Percentiles rank a stretch among this genome's conserved stretches.
Conservation (phyloP, 1,140 invertebrate genomes). For the Drosophila pandora region DNA sequence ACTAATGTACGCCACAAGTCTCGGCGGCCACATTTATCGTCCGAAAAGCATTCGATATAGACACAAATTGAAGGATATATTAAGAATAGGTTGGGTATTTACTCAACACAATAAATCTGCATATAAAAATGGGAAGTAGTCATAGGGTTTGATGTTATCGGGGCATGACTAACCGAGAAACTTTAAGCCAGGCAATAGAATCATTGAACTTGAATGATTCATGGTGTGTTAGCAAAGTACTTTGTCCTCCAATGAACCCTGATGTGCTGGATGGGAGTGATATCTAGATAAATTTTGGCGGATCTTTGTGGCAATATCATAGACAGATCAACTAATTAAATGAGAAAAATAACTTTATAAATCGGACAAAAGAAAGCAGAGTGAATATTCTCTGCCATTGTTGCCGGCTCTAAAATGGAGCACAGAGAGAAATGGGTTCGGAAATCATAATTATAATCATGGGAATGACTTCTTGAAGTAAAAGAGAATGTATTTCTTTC, state of each 20-base stretch:
- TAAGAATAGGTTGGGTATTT: slow-evolving; percentile 8
- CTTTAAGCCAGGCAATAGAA: slow-evolving; percentile 57
- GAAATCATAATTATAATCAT: slow-evolving; percentile 41
- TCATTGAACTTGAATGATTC: slow-evolving; percentile 74
- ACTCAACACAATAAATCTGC: background rate
- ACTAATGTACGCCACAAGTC: slow-evolving; percentile 60
- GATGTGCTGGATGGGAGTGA: slow-evolving; percentile 10
- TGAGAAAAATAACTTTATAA: slow-evolving; percentile 27
- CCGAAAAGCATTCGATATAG: slow-evolving; percentile 39
- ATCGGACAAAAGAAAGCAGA: slow-evolving; percentile 43
- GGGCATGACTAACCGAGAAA: slow-evolving; percentile 53
- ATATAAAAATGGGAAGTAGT: background rate
- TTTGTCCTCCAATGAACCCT: slow-evolving; percentile 8
- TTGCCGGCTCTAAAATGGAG: slow-evolving; percentile 27
- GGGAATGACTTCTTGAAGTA: slow-evolving; percentile 27
- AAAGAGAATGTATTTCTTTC: slow-evolving; percentile 41
- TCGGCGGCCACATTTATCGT: slow-evolving; percentile 43
- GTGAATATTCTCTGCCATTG: slow-evolving; percentile 38
- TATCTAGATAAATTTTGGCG: background rate
- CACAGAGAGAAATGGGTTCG: slow-evolving; percentile 27
- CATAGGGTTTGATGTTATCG: background rate
- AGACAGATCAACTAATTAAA: slow-evolving; percentile 36
- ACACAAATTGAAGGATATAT: slow-evolving; percentile 44
- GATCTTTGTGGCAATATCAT: slow-evolving; percentile 4
- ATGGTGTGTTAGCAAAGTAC: slow-evolving; percentile 8